Conservation (phyloP, 2,113 vertebrate species). For the human (Homo sapiens) region DNA sequence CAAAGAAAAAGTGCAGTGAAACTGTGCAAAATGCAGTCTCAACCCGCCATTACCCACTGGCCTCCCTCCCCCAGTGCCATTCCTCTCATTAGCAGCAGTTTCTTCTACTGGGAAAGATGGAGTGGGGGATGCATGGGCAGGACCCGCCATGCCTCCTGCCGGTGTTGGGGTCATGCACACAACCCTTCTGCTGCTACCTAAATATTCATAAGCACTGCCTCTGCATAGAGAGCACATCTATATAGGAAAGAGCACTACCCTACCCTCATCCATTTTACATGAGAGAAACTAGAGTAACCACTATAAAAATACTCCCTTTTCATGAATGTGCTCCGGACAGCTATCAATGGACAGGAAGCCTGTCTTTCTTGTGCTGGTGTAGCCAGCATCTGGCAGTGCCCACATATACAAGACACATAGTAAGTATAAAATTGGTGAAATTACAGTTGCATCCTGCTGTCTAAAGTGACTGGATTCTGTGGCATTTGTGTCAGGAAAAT, state of each 20-base stretch:
- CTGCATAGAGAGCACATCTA: not conserved
- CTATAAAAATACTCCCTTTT: too few relatives aligned
- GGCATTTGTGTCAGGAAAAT: not conserved
- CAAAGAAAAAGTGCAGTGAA: too few relatives aligned
- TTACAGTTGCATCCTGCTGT: not conserved
- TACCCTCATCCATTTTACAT: not conserved
- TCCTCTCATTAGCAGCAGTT: not conserved
- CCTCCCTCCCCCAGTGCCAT: not conserved
- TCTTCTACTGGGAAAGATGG: not conserved
- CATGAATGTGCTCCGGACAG: not conserved
- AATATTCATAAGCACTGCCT: not conserved
- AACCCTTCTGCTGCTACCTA: too few relatives aligned
- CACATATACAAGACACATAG: rapidly evolving
- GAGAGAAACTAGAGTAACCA: not conserved
- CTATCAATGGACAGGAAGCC: not conserved
- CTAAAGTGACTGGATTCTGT: not conserved
- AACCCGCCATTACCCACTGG: rapidly evolving
- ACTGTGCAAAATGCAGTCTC: rapidly evolving
- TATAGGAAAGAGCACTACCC: not conserved
- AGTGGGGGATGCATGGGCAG: rapidly evolving
- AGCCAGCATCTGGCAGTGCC: not conserved
- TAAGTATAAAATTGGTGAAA: not conserved
- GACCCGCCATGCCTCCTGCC: not conserved
- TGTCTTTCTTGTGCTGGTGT: not conserved
- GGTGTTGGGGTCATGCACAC: not conserved